A percentile compares a stretch with the other conserved stretches of the same genome.
Conservation (phyloP, 2,888 invertebrate species). For the Isotomurus palustris region DNA sequence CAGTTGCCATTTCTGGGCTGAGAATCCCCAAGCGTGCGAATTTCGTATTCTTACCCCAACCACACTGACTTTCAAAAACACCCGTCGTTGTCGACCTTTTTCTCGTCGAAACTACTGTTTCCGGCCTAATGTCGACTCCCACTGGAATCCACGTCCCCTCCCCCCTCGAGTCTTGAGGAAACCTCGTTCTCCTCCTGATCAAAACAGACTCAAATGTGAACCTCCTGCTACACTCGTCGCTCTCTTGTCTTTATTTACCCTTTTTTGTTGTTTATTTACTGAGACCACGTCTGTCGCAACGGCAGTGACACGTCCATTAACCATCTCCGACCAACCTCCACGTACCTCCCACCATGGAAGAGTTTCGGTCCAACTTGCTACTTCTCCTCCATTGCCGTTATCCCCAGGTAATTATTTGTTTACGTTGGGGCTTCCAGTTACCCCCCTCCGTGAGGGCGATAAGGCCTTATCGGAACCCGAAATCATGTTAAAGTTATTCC, state of each 20-base stretch:
- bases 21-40: conserved; percentile 4
- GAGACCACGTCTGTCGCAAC: neutral
- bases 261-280: neutral
- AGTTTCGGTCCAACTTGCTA: conserved; percentile 38
- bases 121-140: neutral
- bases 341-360: conserved; percentile 24
- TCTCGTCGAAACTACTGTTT: neutral
- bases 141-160: neutral
- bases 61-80: conserved; percentile 17
- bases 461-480: too few species aligned
- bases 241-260: neutral
- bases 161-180: too few species aligned
- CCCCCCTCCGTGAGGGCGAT: too few species aligned
- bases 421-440: too few species aligned
- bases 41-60: neutral
- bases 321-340: neutral
- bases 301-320: neutral
- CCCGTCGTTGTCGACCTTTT: conserved; percentile 27
- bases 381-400: conserved; percentile 38
- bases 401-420: conserved; percentile 40
- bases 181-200: too few species aligned
- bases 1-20: conserved; percentile 8
- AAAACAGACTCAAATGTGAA: neutral
- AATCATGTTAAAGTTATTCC: too few species aligned
- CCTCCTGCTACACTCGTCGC: neutral